Percentiles rank a stretch among this genome's conserved stretches.
Evolutionary conservation across 2,113 vertebrate genomes (phyloP).

Genomic region (Myrmophylax atrothorax): DNA sequence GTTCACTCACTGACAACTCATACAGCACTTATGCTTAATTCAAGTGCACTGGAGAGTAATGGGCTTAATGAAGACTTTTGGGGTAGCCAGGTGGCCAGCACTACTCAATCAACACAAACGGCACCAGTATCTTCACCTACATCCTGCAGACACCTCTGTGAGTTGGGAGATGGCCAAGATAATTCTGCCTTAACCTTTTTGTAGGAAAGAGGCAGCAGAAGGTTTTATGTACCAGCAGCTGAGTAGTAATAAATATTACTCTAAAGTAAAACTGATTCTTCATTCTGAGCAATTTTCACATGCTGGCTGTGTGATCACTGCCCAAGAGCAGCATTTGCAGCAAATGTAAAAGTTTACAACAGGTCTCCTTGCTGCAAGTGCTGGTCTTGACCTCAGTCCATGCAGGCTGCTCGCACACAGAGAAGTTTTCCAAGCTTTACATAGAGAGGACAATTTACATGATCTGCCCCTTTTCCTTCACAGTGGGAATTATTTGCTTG

Average conservation of each 20-base stretch:
- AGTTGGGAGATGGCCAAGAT: neutral
- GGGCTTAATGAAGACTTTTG: neutral
- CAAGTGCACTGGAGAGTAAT: neutral
- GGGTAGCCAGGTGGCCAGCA: neutral
- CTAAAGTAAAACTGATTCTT: neutral
- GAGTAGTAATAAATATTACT: neutral
- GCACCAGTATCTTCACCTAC: neutral
- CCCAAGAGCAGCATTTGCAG: too few species aligned
- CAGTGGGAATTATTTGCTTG: neutral
- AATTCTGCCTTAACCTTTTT: neutral
- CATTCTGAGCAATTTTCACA: neutral
- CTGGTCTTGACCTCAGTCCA: neutral
- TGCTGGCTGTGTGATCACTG: neutral
- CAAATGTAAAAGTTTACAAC: neutral
- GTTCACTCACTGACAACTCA: fast-evolving
- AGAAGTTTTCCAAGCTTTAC: neutral
- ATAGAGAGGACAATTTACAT: neutral
- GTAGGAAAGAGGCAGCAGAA: neutral
- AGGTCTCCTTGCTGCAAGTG: neutral
- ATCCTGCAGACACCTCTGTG: neutral
- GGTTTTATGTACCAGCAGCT: neutral
- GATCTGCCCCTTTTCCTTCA: neutral
- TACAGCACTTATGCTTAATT: neutral
- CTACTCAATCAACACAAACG: neutral
- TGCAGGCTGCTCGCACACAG: neutral